Evolutionary conservation across 1,140 invertebrate genomes (phyloP), one percentile per base, ranked within the genome.

Genomic region (Monomorium pharaonis): DNA sequence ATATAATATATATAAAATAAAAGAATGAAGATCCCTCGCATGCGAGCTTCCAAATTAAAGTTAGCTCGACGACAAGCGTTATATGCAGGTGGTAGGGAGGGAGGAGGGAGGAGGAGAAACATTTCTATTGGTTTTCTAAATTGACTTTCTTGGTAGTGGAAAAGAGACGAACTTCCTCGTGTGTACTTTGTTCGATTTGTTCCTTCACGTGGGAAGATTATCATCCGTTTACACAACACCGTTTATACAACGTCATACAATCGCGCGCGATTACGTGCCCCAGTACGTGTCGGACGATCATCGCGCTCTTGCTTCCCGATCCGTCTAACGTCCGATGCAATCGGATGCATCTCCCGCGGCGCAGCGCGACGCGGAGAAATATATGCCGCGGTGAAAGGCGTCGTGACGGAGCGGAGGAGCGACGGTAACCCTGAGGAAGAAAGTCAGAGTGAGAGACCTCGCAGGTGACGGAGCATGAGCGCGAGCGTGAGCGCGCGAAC

Each of bases 381-480:
- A 16, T 16, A 37, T 14, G 33, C 27, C 37, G 37, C 24, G 44
- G 76, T 80, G 60, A 83, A 69, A 72, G 63, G 49, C 30, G 56
- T 24, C 21, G 7, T 5, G 37, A 18, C 24, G 12, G 24, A 74
- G 74, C 51, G 49, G n/a, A n/a, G 44, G 21, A 80, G 47, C 76
- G 76, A 62, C 60, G 49, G 44, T 60, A 86, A 86, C 65, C 65
- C 56, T 62, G 67, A 74, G 42, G 58, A 89, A 84, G 88, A 89
- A 89, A 89, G 88, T 84, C 85, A 75, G 72, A 89, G 87, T 75
- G 60, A 80, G 76, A 76, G 21, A 56, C 56, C 67, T 14, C 7
- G 49, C 70, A 63, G 78, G 65, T 83, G 78, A 49, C 37, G 27
- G n/a, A 74, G 44, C 21, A 42, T 18, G 16, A 49, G 51, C 37